Base-by-base conservation (phyloP, 2,113 vertebrate genomes). In the Colinus virginianus region DNA sequence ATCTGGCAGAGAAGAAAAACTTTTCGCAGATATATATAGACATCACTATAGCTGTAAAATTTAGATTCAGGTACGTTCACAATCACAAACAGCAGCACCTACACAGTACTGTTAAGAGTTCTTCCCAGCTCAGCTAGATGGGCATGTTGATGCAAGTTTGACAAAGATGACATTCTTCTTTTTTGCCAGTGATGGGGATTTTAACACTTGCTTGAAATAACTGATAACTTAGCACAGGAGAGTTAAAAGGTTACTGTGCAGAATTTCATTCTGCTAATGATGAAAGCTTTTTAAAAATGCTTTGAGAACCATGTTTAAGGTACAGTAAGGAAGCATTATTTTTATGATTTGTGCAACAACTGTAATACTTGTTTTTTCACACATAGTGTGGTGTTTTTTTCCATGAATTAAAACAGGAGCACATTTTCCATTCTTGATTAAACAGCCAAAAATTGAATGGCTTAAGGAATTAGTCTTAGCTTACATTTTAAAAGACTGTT, bases 161-260 rank as follows among this genome's bases (percentile, higher is more conserved):
- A 94, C 90, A 93, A 97, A 93, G 92, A 96, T 97, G 97, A 95
- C 63, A 76, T 96, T 96, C 97, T 97, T 98, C 87, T 78, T 95
- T 97, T 97, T 96, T 97, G 90, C 88, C 79, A 91, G 95, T 87
- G 94, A 95, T 95, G 95, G 97, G 96, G 96, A 96, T 95, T 96
- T 97, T 97, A 97, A 95, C 97, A 95, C 94, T 97, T 97, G 78
- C 94, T 95, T 92, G 97, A 97, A 97, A 97, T 96, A 97, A 97
- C 96, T 97, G 96, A 97, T 97, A 97, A 97, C 97, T 95, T 97
- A 95, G 84, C 92, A 97, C 93, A 96, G 87, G 95, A 97, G 88
- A 97, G 90, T 96, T 97, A 97, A 97, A 95, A 78, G 93, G 95
- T 96, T 97, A 90, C 93, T 96, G 84, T 90, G 79, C 42, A 83